Base-by-base conservation (phyloP, 2,113 vertebrate species). In the Prietella phreatophila region DNA sequence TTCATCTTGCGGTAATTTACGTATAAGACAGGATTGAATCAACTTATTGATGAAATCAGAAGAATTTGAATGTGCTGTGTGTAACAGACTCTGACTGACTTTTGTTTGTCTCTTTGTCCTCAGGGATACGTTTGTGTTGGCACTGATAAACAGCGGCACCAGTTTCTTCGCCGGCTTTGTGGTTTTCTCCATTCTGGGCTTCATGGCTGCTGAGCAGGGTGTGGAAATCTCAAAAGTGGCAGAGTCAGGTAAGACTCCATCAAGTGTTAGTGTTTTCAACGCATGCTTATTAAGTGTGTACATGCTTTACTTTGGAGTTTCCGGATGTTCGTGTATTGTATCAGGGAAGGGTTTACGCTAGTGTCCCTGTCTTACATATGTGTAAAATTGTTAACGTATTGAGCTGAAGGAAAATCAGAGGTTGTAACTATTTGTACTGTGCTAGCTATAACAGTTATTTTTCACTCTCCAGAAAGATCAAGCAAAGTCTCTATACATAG, bases 111-210 rank as follows among this genome's bases (percentile, higher is more conserved):
- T 25, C 63, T 14, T 73, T 47, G 10, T 85, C 55, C n/a, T 15
- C 91, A 96, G 95, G 90, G 96, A 96, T 33, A 94, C 95, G 75
- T 96, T 96, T 79, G 85, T 96, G 71, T 80, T 96, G 91, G 95
- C 96, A 14, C 47, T 96, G 76, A 96, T 96, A 7, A 96, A 96
- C 93, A 96, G 96, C 27, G 95, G 96, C 1, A 96, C 96, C 65
- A 96, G 96, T 84, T 96, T 96, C 92, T 96, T 96, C 8, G 93
- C 96, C 13, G 96, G 96, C 33, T 96, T 96, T 5, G 96, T 96
- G 0, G 96, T 96, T 19, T 96, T 96, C 88, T 95, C 96, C 58
- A 96, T 96, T 61, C 91, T 96, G 89, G 96, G 96, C 73, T 96
- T 96, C 92, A 96, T 96, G 96, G 96, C 96, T 0, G 91, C 93